Base-by-base conservation (phyloP, 2,888 invertebrate species). In the Heteromurus nitidus region DNA sequence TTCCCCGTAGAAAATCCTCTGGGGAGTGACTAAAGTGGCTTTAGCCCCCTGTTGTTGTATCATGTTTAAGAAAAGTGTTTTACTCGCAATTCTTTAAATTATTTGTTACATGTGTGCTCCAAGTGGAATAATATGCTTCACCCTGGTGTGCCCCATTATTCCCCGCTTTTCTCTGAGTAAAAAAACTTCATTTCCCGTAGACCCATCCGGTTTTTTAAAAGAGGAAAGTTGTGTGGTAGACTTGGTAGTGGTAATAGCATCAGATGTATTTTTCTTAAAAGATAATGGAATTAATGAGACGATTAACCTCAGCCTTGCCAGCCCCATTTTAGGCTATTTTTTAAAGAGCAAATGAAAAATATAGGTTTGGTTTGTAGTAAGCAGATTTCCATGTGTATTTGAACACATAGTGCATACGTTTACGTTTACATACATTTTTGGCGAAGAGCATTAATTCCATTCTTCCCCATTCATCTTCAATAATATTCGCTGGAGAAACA, bases 241-340 rank as follows among this genome's bases (percentile, higher is more conserved):
- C 9, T 11, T n/a, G 24, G 58, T 2, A 26, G 26, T 28, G 28
- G 28, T 3, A 58, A 13, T 28, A 58, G 26, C 58, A 28, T 24
- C 13, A 58, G 50, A 50, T 16, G n/a, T 18, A 50, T 58, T 24
- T 58, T 64, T 65, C 26, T 42, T 16, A 42, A n/a, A n/a, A 30
- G 65, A 44, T 44, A 65, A 65, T 44, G 44, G 44, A 65, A 44
- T 65, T 65, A 65, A 65, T 65, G 65, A 65, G 47, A 65, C 42
- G 65, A 65, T 65, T 65, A 65, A 42, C 65, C 47, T 65, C 36
- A 36, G 36, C 36, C n/a, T n/a, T n/a, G n/a, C n/a, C n/a, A n/a
- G n/a, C n/a, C n/a, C n/a, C n/a, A n/a, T n/a, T n/a, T n/a, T n/a
- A n/a, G n/a, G n/a, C n/a, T n/a, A n/a, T n/a, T n/a, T n/a, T n/a